Conservation (phyloP, 2,113 vertebrate genomes). For the human region DNA sequence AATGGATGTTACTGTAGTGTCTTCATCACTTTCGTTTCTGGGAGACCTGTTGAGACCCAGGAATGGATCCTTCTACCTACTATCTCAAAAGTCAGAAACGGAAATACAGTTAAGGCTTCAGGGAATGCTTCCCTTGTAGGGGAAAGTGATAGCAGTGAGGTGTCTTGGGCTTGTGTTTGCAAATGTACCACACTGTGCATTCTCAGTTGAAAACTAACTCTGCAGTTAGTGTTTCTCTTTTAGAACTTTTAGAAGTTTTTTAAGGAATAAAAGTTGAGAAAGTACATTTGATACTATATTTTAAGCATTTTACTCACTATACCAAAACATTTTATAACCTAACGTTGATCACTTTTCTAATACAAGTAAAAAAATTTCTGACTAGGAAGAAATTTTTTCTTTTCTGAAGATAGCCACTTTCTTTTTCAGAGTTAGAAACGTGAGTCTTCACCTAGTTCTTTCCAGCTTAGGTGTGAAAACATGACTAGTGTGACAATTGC, state of each 20-base stretch:
- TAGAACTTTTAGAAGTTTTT: background rate
- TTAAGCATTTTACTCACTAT: constrained; percentile 3
- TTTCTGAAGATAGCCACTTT: background rate
- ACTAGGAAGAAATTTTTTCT: background rate
- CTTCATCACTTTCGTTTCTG: background rate
- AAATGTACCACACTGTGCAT: background rate
- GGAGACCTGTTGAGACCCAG: background rate
- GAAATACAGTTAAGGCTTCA: background rate
- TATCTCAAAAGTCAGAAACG: background rate
- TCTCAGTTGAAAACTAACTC: background rate
- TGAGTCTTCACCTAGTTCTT: constrained; percentile 53
- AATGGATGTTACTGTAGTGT: background rate
- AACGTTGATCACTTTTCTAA: constrained; percentile 24
- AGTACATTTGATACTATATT: background rate
- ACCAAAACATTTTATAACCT: background rate
- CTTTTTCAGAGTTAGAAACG: constrained; percentile 32
- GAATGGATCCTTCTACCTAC: background rate
- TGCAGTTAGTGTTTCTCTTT: background rate
- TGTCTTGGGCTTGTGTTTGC: background rate
- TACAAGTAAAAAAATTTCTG: constrained; percentile 11
- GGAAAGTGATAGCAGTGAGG: background rate
- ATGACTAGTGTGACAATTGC: background rate
- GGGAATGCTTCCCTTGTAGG: background rate
- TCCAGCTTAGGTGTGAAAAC: constrained; percentile 58
- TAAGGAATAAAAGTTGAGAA: background rate